phyloP scores from a whole-genome alignment of 1,140 invertebrate species.

The Anagrus nilaparvatae region DNA sequence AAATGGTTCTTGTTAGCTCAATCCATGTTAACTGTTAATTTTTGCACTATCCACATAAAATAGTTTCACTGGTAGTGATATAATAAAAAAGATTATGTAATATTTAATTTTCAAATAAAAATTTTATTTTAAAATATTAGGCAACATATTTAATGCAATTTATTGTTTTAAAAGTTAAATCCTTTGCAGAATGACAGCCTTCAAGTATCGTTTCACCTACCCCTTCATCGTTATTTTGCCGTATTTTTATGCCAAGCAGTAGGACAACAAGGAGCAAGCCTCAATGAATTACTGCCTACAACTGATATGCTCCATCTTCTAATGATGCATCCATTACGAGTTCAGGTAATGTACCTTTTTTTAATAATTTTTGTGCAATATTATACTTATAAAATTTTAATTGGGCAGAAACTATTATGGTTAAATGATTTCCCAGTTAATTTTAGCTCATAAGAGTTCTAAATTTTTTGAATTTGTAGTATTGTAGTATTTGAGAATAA shows the following conservation, averaged over 20 bases:
- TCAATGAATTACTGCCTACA: conserved; percentile 70
- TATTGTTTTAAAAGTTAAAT: conserved; percentile 13
- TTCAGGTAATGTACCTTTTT: no score
- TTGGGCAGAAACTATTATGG: no score
- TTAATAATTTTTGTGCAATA: no score
- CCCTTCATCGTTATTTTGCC: conserved; percentile 87
- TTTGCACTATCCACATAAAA: no score
- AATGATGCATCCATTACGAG: conserved; percentile 76
- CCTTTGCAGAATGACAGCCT: conserved; percentile 59
- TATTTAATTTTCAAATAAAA: conserved; percentile 2
- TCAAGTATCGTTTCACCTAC: conserved; percentile 90
- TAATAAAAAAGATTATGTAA: conserved; percentile 27
- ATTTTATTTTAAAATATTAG: background rate
- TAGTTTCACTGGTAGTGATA: background rate
- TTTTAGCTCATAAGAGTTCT: no score
- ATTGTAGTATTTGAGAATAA: no score
- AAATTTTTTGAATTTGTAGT: no score
- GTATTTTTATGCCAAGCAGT: conserved; percentile 87
- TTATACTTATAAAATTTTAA: no score
- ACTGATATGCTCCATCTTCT: conserved; percentile 67
- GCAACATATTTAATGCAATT: background rate
- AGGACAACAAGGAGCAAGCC: conserved; percentile 63
- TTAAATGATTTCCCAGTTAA: no score
- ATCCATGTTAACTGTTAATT: no score
- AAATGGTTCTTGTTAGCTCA: no score